Evolutionary conservation across 1,140 invertebrate genomes (phyloP).

Genomic region (Asobara japonica): DNA sequence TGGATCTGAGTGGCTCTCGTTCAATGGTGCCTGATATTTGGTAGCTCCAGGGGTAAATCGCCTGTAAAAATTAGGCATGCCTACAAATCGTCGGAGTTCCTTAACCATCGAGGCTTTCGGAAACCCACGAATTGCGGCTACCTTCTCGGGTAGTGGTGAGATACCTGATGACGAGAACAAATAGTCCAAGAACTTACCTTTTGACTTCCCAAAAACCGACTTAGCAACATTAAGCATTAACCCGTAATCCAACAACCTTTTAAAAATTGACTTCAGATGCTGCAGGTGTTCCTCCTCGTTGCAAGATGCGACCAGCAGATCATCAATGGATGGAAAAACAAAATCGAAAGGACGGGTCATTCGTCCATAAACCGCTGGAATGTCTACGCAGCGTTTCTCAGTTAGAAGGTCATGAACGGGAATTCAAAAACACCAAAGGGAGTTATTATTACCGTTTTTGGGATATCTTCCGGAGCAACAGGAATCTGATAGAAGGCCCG

Average conservation of each 20-base stretch:
- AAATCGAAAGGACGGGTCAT: background rate
- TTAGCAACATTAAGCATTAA: background rate
- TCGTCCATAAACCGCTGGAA: background rate
- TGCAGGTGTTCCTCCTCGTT: background rate
- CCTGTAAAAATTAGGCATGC: constrained; percentile 53
- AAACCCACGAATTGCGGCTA: constrained; percentile 42
- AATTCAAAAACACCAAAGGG: background rate
- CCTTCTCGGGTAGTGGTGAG: constrained; percentile 39
- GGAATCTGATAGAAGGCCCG: background rate
- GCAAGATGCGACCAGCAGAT: background rate
- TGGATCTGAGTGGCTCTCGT: background rate
- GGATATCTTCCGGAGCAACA: background rate
- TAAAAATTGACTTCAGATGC: background rate
- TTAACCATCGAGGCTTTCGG: constrained; percentile 37
- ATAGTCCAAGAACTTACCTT: background rate
- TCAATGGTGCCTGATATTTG: constrained; percentile 13
- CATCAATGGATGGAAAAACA: background rate
- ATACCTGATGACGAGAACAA: constrained; percentile 26
- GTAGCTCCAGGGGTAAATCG: constrained; percentile 23
- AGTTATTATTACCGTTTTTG: background rate
- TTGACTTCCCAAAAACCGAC: background rate
- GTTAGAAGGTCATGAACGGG: too few relatives aligned
- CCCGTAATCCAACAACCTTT: background rate
- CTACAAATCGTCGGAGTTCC: constrained; percentile 46
- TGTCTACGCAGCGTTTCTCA: too few relatives aligned